These are phyloP conservation scores for Lepus townsendii DNA, from an alignment of 2,797 vertebrate genomes.

Conservation along the genomic window DNA sequence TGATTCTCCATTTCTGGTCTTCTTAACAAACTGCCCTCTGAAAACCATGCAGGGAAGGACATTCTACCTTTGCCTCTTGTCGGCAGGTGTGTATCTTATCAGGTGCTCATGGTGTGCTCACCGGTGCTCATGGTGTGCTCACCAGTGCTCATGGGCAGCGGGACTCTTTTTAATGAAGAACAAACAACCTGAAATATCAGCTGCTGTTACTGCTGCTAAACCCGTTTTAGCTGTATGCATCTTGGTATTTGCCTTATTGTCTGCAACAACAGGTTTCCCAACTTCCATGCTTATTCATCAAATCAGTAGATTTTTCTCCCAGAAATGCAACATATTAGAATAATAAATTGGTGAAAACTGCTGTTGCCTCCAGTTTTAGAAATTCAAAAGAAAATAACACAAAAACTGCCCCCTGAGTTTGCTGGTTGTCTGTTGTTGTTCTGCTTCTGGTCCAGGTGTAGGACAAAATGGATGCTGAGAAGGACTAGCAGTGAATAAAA, in stretches of 20 bases:
- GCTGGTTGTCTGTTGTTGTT: constrained; percentile 13
- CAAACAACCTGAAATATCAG: background rate
- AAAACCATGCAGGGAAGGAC: background rate
- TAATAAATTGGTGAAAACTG: constrained; percentile 39
- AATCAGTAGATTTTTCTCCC: constrained; percentile 21
- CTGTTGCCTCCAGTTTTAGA: background rate
- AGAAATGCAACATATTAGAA: constrained; percentile 5
- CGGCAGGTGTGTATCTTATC: background rate
- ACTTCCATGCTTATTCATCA: background rate
- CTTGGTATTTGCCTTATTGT: background rate
- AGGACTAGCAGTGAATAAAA: background rate
- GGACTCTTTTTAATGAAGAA: background rate
- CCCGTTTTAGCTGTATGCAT: background rate
- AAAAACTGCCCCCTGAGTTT: constrained; percentile 17
- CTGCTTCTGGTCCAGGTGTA: background rate
- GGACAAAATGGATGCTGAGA: background rate
- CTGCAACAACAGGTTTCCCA: background rate
- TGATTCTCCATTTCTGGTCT: background rate
- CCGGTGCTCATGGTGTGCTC: background rate
- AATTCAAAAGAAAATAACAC: background rate
- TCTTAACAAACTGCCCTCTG: background rate
- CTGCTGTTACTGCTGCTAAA: background rate
- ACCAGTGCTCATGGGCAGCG: background rate
- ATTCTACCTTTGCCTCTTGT: background rate
- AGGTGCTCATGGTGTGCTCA: background rate